Evolutionary conservation across 2,797 vertebrate genomes (phyloP), one percentile per base, ranked within the genome.

Genomic region (Thamnophis elegans): DNA sequence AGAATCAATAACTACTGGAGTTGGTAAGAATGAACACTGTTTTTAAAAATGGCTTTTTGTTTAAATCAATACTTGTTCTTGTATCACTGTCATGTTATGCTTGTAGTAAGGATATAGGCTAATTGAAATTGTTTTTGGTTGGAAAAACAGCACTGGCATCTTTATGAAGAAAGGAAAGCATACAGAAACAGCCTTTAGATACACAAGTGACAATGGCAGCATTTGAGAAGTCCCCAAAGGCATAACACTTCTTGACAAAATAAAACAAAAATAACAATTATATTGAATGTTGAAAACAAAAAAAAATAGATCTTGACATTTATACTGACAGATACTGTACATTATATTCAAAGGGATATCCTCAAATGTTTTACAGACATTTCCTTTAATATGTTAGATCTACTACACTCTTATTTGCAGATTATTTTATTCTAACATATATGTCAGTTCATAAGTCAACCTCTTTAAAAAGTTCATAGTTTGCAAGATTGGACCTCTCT

Each of bases 11-110:
- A 97, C 97, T 90, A 96, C 98, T 93, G 97, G 97, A 98, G 95
- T 97, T 92, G 98, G 99, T 99, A 98, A 98, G 99, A 97, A 96
- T 97, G 96, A 97, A 97, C 95, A 93, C 88, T 96, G 88, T 93
- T 96, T 96, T 94, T 82, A 94, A 95, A 96, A 98, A 96, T 55
- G 86, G 78, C 89, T 59, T 96, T 97, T 97, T 97, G 91, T 97
- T 98, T 96, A 94, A 97, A 97, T 98, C 96, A 96, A 95, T 97
- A 96, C 88, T 96, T 95, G 92, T 94, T 96, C 94, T 93, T 97
- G 95, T 97, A 96, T 96, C 86, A 95, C 96, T 96, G 97, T 90
- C 93, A 5, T 97, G 96, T 97, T 96, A 16, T 91, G 90, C 94
- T 96, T 97, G 94, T 96, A 92, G 60, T 73, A 90, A n/a, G 12